phyloP scores from a whole-genome alignment of 2,888 invertebrate species.

The Oscheius sp. region DNA sequence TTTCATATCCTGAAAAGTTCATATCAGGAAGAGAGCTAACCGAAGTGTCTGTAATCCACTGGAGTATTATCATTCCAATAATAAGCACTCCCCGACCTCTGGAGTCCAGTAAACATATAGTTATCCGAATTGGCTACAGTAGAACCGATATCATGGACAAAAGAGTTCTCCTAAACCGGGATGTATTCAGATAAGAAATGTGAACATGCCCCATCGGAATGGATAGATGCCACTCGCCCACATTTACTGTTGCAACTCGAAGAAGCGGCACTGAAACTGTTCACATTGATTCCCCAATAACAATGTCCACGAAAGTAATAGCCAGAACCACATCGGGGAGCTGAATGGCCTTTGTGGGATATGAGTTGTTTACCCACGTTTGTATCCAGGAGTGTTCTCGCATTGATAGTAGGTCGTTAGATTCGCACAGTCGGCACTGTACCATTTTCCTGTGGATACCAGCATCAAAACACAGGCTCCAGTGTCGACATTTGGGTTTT shows the following conservation, averaged over 20 bases:
- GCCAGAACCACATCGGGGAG: not conserved
- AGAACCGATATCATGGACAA: not conserved
- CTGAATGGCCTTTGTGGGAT: not conserved
- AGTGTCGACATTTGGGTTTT: not conserved
- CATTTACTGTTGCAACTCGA: not conserved
- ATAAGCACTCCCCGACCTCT: not conserved
- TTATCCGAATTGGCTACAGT: not conserved
- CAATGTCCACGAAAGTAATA: not conserved
- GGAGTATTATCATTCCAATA: not conserved
- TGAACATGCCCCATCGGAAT: not conserved
- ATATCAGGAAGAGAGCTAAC: not conserved
- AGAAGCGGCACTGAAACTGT: not conserved
- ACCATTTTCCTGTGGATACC: not conserved
- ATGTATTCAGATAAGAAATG: no score
- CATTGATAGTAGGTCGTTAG: not conserved
- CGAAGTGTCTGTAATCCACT: not conserved
- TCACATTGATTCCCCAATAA: not conserved
- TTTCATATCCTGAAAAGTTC: no score
- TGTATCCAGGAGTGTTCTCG: not conserved
- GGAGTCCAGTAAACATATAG: not conserved
- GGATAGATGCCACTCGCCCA: not conserved
- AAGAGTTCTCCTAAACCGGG: not conserved
- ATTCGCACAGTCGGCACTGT: not conserved
- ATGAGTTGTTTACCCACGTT: no score
- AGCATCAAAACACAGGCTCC: slow-evolving; percentile 7